phyloP scores from a whole-genome alignment of 2,797 vertebrate species.

The Protonibea diacanthus region DNA sequence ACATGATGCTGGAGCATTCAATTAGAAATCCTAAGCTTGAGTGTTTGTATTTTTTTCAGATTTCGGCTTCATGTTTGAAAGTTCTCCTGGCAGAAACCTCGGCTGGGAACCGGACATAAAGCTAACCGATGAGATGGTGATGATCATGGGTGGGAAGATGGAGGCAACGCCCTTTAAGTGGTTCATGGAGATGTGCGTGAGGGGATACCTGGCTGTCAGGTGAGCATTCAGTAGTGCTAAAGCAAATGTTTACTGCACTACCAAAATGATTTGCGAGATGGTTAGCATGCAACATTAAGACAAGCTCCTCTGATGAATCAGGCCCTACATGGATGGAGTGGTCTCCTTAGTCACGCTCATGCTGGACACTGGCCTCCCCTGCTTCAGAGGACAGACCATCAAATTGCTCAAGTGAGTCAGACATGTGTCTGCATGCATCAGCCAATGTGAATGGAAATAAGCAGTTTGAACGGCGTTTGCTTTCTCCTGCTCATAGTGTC shows the following conservation, averaged over 20 bases:
- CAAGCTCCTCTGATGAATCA: conserved; percentile 60
- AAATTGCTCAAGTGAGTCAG: conserved; percentile 94
- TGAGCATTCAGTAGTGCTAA: conserved; percentile 61
- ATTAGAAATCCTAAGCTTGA: background rate
- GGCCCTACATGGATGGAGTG: conserved; percentile 98
- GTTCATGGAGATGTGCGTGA: conserved; percentile 99
- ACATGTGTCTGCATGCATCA: background rate
- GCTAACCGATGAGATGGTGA: conserved; percentile 99
- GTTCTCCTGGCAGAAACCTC: conserved; percentile 96
- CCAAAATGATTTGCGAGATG: background rate
- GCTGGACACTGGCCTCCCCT: conserved; percentile 96
- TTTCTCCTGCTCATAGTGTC: conserved; percentile 4
- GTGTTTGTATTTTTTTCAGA: conserved; percentile 81
- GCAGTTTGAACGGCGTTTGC: background rate
- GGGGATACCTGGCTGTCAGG: conserved; percentile 96
- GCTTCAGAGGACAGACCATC: conserved; percentile 98
- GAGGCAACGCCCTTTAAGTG: conserved; percentile 97
- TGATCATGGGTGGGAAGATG: conserved; percentile 99
- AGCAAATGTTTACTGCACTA: background rate
- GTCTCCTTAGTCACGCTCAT: conserved; percentile 96
- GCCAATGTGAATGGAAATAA: background rate
- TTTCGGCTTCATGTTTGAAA: conserved; percentile 99
- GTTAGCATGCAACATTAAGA: background rate
- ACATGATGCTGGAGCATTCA: background rate
- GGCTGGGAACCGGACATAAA: conserved; percentile 99